Base-by-base conservation (phyloP, 2,113 vertebrate genomes). In the Cyrtonyx montezumae region DNA sequence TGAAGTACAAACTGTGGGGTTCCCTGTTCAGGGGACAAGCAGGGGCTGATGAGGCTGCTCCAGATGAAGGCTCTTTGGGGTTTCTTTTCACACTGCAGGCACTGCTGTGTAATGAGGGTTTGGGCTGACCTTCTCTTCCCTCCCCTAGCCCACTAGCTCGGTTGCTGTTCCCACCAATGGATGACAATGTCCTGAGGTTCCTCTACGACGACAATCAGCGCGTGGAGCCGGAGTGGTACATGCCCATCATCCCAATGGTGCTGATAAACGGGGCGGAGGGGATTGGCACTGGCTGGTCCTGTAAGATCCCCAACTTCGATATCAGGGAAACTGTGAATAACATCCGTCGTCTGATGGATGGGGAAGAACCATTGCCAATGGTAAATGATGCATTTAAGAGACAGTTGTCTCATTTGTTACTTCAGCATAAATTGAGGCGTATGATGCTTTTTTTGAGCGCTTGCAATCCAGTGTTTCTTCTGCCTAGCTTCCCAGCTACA, bases 221-320 rank as follows among this genome's bases (percentile, higher is more conserved):
- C 3, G 99, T 99, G 61, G 99, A 99, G 96, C 99, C 99, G 0
- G 99, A 99, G 90, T 99, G 99, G 99, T 99, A 99, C 91, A 98
- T 99, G 8, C 99, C 99, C 25, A 99, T 99, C 95, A 98, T 99
- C 62, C 99, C 99, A 8, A 98, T 98, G 85, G 98, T 99, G 88
- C 97, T 99, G 82, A 97, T 99, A 84, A 99, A 99, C 6, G 99
- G 99, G 2, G 94, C 98, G 2, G 99, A 99, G 19, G 99, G 99
- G 28, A 99, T 99, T 21, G 99, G 99, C 66, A 99, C 99, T 8
- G 99, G 99, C 83, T 99, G 99, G 99, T 99, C 99, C 95, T 99
- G 98, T 84, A 99, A 98, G 96, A 97, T 99, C 69, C 99, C 99
- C 68, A 99, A 99, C 97, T 99, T 97, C 2, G 98, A 99, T 79